Evolutionary conservation across 2,797 vertebrate genomes (phyloP).

Genomic region (Botia almorhae): DNA sequence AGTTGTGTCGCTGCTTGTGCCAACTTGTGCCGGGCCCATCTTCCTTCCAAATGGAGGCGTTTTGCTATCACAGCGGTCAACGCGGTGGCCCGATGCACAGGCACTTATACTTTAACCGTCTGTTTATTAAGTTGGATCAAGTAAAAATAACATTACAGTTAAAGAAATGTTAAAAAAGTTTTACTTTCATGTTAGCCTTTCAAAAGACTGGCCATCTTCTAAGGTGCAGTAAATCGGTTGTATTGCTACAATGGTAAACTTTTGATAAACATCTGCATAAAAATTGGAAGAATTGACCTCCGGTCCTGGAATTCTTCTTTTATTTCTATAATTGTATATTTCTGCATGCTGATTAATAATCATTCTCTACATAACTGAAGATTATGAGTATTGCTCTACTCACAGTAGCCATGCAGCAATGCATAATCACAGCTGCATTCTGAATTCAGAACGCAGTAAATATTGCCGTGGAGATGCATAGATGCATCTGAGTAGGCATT

Average conservation of each 20-base stretch:
- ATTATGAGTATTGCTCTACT: not conserved
- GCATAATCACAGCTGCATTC: not conserved
- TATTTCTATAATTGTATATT: not conserved
- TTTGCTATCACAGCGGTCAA: constrained; percentile 29
- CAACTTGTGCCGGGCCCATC: constrained; percentile 45
- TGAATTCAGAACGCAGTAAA: not conserved
- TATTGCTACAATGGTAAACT: too few species aligned
- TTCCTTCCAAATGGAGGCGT: constrained; percentile 25
- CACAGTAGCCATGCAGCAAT: too few species aligned
- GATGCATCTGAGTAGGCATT: not conserved
- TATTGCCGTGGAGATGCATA: not conserved
- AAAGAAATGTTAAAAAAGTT: too few species aligned
- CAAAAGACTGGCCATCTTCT: too few species aligned
- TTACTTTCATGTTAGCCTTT: not conserved
- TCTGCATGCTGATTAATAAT: not conserved
- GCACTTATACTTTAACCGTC: not conserved
- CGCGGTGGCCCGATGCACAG: not conserved
- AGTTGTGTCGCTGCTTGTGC: constrained; percentile 34
- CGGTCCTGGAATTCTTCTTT: too few species aligned
- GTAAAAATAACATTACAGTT: not conserved
- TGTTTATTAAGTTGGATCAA: not conserved
- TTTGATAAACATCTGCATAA: too few species aligned
- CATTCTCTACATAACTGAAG: not conserved
- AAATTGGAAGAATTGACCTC: too few species aligned
- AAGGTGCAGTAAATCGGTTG: too few species aligned